Conservation (phyloP, 2,888 invertebrate species). For the Lapara coniferarum region DNA sequence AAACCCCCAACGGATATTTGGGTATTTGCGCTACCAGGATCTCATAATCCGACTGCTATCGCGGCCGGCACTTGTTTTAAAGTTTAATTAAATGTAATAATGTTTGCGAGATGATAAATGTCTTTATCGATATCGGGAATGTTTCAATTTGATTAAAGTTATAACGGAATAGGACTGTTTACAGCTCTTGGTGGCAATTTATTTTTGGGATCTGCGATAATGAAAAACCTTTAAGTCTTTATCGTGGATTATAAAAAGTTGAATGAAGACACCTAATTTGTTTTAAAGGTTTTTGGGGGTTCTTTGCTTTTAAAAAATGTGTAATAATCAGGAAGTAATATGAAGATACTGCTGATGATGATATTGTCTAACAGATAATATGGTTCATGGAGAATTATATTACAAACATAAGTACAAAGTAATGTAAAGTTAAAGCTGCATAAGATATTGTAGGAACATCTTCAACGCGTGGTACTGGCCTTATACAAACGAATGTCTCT, state of each 20-base stretch:
- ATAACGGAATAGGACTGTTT: slow-evolving; percentile 33
- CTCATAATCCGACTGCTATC: slow-evolving; percentile 49
- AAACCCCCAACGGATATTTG: slow-evolving; percentile 37
- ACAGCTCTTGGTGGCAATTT: slow-evolving; percentile 19
- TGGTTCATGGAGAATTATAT: neutral
- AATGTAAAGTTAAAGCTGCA: too few relatives aligned
- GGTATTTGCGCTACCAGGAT: slow-evolving; percentile 46
- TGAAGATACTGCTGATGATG: neutral
- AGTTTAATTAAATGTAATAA: slow-evolving; percentile 62
- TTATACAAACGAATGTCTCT: slow-evolving; percentile 5
- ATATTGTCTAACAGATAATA: too few relatives aligned
- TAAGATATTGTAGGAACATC: neutral
- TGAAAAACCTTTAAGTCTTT: slow-evolving; percentile 21
- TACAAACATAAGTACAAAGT: neutral
- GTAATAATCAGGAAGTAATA: neutral
- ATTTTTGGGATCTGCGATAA: slow-evolving; percentile 22
- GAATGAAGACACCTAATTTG: slow-evolving; percentile 14
- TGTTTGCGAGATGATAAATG: slow-evolving; percentile 57
- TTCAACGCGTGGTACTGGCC: neutral
- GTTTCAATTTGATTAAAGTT: slow-evolving; percentile 50
- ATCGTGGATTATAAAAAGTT: slow-evolving; percentile 21
- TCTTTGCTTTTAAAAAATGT: neutral
- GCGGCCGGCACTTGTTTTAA: slow-evolving; percentile 52
- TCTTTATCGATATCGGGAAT: slow-evolving; percentile 47
- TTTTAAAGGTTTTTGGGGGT: neutral